phyloP scores from a whole-genome alignment of 1,140 invertebrate species.

The Aphelenchoides fujianensis region DNA sequence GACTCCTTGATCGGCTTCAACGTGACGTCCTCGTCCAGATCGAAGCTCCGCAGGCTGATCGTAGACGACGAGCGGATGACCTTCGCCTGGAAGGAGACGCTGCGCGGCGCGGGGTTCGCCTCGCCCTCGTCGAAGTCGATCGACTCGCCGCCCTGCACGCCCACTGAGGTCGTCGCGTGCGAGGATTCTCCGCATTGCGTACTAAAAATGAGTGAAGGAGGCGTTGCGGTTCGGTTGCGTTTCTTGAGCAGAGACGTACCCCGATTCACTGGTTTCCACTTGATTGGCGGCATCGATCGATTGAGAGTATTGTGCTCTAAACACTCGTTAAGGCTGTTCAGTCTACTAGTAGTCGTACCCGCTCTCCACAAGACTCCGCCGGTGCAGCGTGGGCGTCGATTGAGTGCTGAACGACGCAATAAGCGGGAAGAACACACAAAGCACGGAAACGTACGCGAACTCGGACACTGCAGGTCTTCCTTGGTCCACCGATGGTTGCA shows the following conservation, averaged over 20 bases:
- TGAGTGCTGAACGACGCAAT: not conserved
- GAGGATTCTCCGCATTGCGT: no score
- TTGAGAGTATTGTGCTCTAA: not conserved
- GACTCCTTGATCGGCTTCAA: conserved; percentile 16
- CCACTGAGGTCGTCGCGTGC: no score
- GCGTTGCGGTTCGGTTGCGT: no score
- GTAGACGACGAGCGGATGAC: not conserved
- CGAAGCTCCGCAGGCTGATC: not conserved
- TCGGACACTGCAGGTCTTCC: not conserved
- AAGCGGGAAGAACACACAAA: not conserved
- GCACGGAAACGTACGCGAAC: not conserved
- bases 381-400: not conserved
- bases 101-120: not conserved
- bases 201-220: no score
- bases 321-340: no score
- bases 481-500: not conserved
- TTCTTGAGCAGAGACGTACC: no score
- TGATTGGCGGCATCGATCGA: no score
- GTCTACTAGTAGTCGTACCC: no score
- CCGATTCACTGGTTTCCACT: not conserved
- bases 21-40: not conserved
- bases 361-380: not conserved
- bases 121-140: not conserved
- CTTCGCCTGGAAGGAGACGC: not conserved
- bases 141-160: not conserved